phyloP scores from a whole-genome alignment of 1,140 invertebrate species.

The Homarus americanus region DNA sequence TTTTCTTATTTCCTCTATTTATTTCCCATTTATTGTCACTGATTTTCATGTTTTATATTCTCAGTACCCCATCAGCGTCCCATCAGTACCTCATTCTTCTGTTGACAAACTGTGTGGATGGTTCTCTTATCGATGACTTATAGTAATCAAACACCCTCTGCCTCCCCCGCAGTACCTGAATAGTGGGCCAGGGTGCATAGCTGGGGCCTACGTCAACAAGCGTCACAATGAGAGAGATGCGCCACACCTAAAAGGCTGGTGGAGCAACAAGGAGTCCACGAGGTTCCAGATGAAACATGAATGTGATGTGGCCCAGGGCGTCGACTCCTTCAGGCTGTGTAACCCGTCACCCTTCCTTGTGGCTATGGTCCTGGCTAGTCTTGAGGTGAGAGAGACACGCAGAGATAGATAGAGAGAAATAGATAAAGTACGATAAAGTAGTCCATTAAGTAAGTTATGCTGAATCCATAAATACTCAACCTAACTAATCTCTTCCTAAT shows the following conservation, averaged over 20 bases:
- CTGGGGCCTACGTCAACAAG: slow-evolving; percentile 80
- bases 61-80: no score
- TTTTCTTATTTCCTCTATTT: no score
- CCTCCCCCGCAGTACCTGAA: slow-evolving; percentile 80
- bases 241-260: slow-evolving; percentile 78
- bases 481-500: no score
- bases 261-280: slow-evolving; percentile 77
- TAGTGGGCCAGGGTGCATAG: slow-evolving; percentile 81
- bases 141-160: no score
- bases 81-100: no score
- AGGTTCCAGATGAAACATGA: slow-evolving; percentile 77
- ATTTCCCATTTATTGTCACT: no score
- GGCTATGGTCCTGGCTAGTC: slow-evolving; percentile 79
- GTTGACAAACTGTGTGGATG: no score
- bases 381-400: slow-evolving; percentile 78
- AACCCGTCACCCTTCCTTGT: slow-evolving; percentile 82
- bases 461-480: no score
- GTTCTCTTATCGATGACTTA: no score
- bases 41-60: no score
- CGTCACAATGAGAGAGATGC: slow-evolving; percentile 76
- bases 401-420: neutral
- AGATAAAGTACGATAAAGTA: neutral
- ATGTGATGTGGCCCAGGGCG: slow-evolving; percentile 79
- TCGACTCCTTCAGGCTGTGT: slow-evolving; percentile 80
- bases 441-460: no score